Evolutionary conservation across 2,888 invertebrate species (phyloP), one percentile per base, ranked within the genome.

Genomic region (Anarsia innoxiella): DNA sequence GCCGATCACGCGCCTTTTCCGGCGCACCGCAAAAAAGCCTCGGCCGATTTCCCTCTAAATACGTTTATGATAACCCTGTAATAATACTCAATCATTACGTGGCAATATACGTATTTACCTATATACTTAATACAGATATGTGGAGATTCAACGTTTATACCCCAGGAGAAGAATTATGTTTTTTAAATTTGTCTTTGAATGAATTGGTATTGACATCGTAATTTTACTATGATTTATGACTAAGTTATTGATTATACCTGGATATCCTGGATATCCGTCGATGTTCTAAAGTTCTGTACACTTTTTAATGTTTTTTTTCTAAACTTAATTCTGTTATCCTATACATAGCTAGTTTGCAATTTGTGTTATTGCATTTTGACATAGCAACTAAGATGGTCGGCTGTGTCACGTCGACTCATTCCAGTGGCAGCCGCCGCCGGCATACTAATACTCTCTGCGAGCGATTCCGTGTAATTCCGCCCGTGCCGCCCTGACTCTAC

Each of bases 371-470:
- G 68, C 73, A 72, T 67, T 75, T 73, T 70, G 74, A 72, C 64
- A 68, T 66, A 61, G 67, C 61, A 58, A 52, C 61, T 54, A 51
- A 57, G 63, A 60, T 58, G 61, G n/a, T 57, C 53, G 57, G 42
- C 51, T 53, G 60, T 69, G 65, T 77, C 77, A 78, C 78, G 74
- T 77, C 74, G 66, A 60, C 68, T 79, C 79, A 83, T 82, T 80
- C 79, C 82, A 69, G 66, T 59, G 70, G 74, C 62, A 69, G 63
- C 68, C 73, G 70, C 62, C 59, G 57, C 46, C 59, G 62, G 83
- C 80, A 83, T 83, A 80, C 80, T 82, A 82, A 83, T 82, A 75
- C 63, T 70, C 65, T 59, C 60, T 60, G 65, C 69, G 66, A 78
- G 71, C 71, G 66, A 74, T 73, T 73, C 67, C 68, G 55, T 77